Evolutionary conservation across 2,888 invertebrate genomes (phyloP).

Genomic region (Resseliella maxima): DNA sequence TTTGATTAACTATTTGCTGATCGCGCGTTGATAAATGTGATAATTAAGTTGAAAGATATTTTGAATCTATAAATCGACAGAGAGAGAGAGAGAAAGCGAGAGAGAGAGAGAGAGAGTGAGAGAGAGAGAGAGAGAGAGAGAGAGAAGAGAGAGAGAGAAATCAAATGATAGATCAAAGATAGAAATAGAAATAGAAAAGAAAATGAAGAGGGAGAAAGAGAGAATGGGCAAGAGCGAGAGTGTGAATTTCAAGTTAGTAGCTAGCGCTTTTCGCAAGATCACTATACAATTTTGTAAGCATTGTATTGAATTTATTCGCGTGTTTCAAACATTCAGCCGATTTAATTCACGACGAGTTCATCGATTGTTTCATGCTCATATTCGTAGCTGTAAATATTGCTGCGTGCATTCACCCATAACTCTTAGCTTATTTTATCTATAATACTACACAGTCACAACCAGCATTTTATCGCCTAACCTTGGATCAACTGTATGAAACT

Average conservation of each 20-base stretch:
- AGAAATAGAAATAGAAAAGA: too few species aligned
- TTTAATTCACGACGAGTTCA: neutral
- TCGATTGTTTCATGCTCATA: neutral
- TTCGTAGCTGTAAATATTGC: conserved; percentile 12
- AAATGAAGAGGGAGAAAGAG: neutral
- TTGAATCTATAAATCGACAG: too few species aligned
- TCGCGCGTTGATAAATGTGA: conserved; percentile 36
- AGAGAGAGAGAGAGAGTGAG: too few species aligned
- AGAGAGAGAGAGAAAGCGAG: neutral
- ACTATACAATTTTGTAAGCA: neutral
- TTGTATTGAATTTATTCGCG: neutral
- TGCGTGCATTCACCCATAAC: conserved; percentile 29
- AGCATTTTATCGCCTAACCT: neutral
- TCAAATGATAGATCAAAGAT: too few species aligned
- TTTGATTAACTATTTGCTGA: conserved; percentile 32
- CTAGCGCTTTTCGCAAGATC: neutral
- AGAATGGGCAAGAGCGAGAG: too few species aligned
- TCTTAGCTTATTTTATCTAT: neutral
- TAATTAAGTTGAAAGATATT: conserved; percentile 1
- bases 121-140: neutral
- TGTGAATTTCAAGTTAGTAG: neutral
- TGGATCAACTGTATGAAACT: conserved; percentile 43
- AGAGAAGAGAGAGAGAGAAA: neutral
- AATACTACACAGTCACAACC: neutral
- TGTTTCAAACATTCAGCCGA: neutral